Evolutionary conservation across 2,113 vertebrate genomes (phyloP).

Genomic region (Hemichromis elongatus): DNA sequence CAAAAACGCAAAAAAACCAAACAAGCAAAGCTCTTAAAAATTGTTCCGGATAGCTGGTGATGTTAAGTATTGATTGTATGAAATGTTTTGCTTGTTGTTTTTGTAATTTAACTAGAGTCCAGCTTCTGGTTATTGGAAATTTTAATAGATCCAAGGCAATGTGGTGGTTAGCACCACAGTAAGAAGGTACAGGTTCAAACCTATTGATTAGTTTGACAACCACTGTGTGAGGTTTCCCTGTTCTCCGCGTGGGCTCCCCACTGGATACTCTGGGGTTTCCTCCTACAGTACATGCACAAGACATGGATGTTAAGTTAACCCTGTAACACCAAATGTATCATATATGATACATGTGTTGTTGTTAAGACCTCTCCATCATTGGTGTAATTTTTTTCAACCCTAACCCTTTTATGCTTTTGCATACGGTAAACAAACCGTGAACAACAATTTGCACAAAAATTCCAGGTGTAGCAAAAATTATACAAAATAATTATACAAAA

Average conservation of each 20-base stretch:
- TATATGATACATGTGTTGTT: too few relatives aligned
- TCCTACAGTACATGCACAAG: background rate
- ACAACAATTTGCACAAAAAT: too few relatives aligned
- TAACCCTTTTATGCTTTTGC: too few relatives aligned
- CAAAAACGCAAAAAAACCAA: background rate
- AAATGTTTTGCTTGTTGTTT: slow-evolving; percentile 10
- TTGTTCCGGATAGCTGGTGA: background rate
- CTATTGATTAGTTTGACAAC: background rate
- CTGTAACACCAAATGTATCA: too few relatives aligned
- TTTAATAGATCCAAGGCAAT: background rate
- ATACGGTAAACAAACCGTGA: too few relatives aligned
- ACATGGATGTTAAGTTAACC: background rate
- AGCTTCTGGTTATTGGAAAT: background rate
- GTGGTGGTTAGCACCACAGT: background rate
- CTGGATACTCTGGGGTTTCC: background rate
- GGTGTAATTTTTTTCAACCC: too few relatives aligned
- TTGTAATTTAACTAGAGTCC: background rate
- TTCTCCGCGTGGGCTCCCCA: background rate
- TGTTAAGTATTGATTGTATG: slow-evolving; percentile 23
- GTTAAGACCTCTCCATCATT: too few relatives aligned
- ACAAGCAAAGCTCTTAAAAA: background rate
- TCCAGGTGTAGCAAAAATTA: too few relatives aligned
- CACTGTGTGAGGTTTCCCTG: background rate
- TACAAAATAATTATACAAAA: too few relatives aligned
- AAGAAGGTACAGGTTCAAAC: background rate